phyloP scores from a whole-genome alignment of 2,888 invertebrate genomes.

The Mesorhabditis spiculigera region DNA sequence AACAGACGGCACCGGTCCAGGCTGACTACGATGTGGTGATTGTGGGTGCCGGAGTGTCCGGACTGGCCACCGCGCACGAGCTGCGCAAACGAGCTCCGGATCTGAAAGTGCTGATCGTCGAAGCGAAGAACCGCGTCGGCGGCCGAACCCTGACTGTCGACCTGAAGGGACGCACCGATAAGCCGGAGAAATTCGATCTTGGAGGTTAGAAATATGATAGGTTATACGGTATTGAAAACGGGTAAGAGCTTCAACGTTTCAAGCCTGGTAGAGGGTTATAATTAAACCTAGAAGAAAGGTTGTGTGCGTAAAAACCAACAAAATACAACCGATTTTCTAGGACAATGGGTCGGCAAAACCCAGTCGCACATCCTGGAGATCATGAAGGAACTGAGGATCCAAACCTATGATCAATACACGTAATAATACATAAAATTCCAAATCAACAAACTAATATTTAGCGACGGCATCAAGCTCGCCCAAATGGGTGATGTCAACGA shows the following conservation, averaged over 20 bases:
- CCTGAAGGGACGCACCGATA: slow-evolving; percentile 26
- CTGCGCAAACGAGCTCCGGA: slow-evolving; percentile 22
- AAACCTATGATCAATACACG: slow-evolving; percentile 52
- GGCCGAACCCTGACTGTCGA: slow-evolving; percentile 58
- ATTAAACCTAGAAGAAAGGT: not conserved
- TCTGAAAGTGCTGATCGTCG: slow-evolving; percentile 47
- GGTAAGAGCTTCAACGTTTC: too few relatives aligned
- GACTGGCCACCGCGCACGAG: slow-evolving; percentile 56
- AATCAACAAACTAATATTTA: not conserved
- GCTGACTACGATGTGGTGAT: slow-evolving; percentile 51
- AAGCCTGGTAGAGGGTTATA: too few relatives aligned
- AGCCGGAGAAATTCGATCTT: slow-evolving; percentile 30
- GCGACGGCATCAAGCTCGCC: slow-evolving; percentile 5
- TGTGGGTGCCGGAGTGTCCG: slow-evolving; percentile 58
- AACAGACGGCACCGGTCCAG: not conserved
- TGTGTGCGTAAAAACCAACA: not conserved
- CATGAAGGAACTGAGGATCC: slow-evolving; percentile 58
- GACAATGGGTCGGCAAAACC: slow-evolving; percentile 61
- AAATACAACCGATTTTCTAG: slow-evolving; percentile 25
- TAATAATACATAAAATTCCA: not conserved
- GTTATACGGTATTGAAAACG: too few relatives aligned
- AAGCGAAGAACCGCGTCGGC: slow-evolving; percentile 61
- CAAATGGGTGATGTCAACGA: not conserved
- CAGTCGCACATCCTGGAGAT: slow-evolving; percentile 60
- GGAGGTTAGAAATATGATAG: slow-evolving; percentile 30